Conservation (phyloP, 2,113 vertebrate species). For the Ceratotherium simum region DNA sequence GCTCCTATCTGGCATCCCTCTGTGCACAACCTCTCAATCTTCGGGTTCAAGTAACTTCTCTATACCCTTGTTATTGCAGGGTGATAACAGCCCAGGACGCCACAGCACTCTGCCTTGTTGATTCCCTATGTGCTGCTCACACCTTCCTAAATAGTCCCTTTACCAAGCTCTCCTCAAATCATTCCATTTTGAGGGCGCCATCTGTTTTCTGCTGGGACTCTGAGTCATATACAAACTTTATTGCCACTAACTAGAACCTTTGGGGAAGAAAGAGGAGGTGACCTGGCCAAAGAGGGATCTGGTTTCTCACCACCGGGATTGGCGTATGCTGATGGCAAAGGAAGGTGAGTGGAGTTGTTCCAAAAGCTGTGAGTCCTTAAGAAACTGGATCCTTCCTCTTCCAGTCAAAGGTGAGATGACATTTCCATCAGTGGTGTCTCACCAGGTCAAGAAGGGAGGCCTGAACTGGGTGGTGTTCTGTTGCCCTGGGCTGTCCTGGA, state of each 20-base stretch:
- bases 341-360: neutral
- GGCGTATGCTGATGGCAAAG: neutral
- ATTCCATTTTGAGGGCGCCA: neutral
- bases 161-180: neutral
- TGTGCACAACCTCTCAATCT: neutral
- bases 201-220: neutral
- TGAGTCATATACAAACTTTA: neutral
- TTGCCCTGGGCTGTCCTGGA: neutral
- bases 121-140: neutral
- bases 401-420: neutral
- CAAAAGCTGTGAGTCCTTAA: neutral
- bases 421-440: neutral
- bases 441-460: neutral
- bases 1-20: neutral
- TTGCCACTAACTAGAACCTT: neutral
- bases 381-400: neutral
- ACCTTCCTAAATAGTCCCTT: neutral
- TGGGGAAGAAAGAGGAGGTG: neutral
- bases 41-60: neutral
- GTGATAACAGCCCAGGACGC: neutral
- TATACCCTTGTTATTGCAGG: neutral
- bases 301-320: neutral
- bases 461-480: neutral
- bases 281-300: neutral
- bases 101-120: accelerated